Conservation (phyloP, 2,797 vertebrate genomes). For the Decapterus maruadsi region DNA sequence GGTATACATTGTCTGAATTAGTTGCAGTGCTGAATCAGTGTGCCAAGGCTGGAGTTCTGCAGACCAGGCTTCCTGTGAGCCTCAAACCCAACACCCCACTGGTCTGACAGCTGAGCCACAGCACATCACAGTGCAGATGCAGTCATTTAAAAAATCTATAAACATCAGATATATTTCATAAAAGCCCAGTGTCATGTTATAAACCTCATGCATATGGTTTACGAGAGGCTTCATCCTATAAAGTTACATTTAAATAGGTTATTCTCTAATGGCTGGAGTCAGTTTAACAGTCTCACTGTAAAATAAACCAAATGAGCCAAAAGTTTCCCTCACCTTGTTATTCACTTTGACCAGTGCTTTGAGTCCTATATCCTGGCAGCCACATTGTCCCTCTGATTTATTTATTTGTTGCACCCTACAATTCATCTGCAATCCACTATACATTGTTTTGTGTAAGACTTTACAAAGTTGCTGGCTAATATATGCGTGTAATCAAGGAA, state of each 20-base stretch:
- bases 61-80: background rate
- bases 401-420: conserved; percentile 21
- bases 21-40: background rate
- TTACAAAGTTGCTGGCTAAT: conserved; percentile 28
- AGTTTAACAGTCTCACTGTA: conserved; percentile 50
- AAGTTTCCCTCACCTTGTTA: conserved; percentile 39
- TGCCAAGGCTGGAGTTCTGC: too few species aligned
- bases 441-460: conserved; percentile 45
- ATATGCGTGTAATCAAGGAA: conserved; percentile 32
- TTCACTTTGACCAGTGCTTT: conserved; percentile 47
- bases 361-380: conserved; percentile 25
- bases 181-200: conserved; percentile 12
- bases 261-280: conserved; percentile 42
- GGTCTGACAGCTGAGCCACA: background rate
- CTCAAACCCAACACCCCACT: background rate
- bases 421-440: conserved; percentile 18
- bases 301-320: conserved; percentile 46
- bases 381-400: conserved; percentile 18
- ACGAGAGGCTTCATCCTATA: conserved; percentile 15
- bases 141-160: conserved; percentile 29
- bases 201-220: conserved; percentile 28
- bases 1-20: background rate
- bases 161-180: conserved; percentile 20
- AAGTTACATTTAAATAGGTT: conserved; percentile 50
- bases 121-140: background rate